A percentile compares a stretch with the other conserved stretches of the same genome.
Evolutionary conservation across 1,140 invertebrate genomes (phyloP).

Genomic region (Drosophila santomea): DNA sequence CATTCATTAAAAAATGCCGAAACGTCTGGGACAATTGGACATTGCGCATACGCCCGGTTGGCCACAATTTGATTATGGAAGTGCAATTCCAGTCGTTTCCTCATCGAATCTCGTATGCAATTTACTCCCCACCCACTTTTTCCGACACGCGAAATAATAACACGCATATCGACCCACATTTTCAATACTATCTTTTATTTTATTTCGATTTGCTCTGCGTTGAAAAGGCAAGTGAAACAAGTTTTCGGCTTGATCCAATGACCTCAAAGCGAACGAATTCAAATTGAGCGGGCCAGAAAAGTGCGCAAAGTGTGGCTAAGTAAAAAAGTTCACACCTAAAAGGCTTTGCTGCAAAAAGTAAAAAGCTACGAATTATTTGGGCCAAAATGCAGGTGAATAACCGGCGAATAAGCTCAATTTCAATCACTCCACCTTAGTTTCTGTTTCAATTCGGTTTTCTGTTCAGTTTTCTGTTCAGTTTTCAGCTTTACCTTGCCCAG

Average conservation of each 20-base stretch:
- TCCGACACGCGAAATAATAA: slow-evolving; percentile 27
- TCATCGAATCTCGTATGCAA: slow-evolving; percentile 13
- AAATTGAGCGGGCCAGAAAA: slow-evolving; percentile 15
- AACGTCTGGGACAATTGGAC: slow-evolving; percentile 37
- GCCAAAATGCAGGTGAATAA: slow-evolving; percentile 50
- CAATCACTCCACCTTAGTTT: slow-evolving; percentile 14
- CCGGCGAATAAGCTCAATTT: slow-evolving; percentile 23
- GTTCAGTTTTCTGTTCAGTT: slow-evolving; percentile 27
- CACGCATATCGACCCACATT: slow-evolving; percentile 37
- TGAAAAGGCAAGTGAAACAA: slow-evolving; percentile 18
- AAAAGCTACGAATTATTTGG: slow-evolving; percentile 30
- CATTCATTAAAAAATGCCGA: slow-evolving; percentile 63
- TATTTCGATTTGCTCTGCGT: slow-evolving; percentile 2
- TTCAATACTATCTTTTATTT: slow-evolving; percentile 29
- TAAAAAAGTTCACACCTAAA: slow-evolving; percentile 59
- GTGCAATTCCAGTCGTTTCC: slow-evolving; percentile 33
- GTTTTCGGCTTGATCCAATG: slow-evolving; percentile 43
- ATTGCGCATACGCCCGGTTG: slow-evolving; percentile 49
- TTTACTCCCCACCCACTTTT: slow-evolving; percentile 5
- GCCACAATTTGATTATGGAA: slow-evolving; percentile 41
- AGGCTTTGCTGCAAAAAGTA: slow-evolving; percentile 24
- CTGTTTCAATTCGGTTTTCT: slow-evolving; percentile 20
- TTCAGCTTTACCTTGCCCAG: slow-evolving; percentile 42
- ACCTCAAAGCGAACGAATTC: slow-evolving; percentile 47
- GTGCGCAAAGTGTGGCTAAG: slow-evolving; percentile 10